A percentile compares a stretch with the other conserved stretches of the same genome.
phyloP scores from a whole-genome alignment of 2,888 invertebrate genomes.

The Cantharis rufa region DNA sequence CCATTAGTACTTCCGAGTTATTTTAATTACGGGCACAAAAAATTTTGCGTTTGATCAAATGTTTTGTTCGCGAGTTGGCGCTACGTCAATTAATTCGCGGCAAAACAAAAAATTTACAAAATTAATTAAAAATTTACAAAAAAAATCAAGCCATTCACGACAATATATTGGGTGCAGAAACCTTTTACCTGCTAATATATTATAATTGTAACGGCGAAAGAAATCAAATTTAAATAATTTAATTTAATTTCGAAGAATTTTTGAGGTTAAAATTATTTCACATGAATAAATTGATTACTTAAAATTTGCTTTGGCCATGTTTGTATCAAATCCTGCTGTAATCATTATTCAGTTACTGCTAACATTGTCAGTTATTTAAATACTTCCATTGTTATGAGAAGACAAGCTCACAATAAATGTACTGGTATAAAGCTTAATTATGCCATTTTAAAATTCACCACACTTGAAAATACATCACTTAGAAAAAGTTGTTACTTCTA shows the following conservation, averaged over 20 bases:
- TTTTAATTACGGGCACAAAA: too few species aligned
- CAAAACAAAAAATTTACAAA: too few species aligned
- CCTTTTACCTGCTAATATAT: too few species aligned
- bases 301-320: not conserved
- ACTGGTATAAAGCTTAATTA: not conserved
- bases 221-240: not conserved
- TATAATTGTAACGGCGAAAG: too few species aligned
- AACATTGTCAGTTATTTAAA: not conserved
- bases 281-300: not conserved
- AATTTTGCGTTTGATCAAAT: too few species aligned
- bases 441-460: not conserved
- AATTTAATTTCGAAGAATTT: not conserved
- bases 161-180: too few species aligned
- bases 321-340: not conserved
- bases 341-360: not conserved
- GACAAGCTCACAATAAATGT: not conserved
- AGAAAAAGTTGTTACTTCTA: not conserved
- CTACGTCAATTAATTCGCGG: too few species aligned
- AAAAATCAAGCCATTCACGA: too few species aligned
- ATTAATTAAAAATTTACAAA: too few species aligned
- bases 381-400: not conserved
- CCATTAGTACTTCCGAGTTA: too few species aligned
- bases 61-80: too few species aligned
- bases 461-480: not conserved
- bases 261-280: not conserved